A percentile compares a stretch with the other conserved stretches of the same genome.
Conservation (phyloP, 2,888 invertebrate genomes). For the Eristalis arbustorum region DNA sequence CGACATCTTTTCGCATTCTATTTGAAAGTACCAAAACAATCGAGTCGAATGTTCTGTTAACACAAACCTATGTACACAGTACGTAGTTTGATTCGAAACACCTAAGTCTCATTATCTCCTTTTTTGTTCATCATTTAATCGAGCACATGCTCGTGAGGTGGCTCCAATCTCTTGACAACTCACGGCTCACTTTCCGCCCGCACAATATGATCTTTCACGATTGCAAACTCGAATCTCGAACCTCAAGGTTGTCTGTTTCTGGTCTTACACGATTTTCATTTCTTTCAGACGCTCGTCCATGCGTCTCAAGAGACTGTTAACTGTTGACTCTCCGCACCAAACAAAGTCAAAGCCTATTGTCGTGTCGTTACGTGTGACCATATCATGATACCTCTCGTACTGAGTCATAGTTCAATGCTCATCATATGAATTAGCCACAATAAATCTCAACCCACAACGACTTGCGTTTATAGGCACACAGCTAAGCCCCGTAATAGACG, state of each 20-base stretch:
- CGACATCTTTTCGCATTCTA: too few relatives aligned
- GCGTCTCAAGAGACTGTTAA: conserved; percentile 8
- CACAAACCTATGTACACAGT: background rate
- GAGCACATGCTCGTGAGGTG: background rate
- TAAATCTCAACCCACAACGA: conserved; percentile 44
- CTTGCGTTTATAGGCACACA: conserved; percentile 18
- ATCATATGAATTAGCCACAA: conserved; percentile 27
- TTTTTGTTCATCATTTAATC: background rate
- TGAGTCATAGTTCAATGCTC: conserved; percentile 47
- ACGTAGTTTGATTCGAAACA: background rate
- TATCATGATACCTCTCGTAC: background rate
- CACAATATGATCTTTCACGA: conserved; percentile 17
- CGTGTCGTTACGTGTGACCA: conserved; percentile 15
- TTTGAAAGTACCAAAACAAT: too few relatives aligned
- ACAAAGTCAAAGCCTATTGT: conserved; percentile 17
- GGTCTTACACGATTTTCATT: conserved; percentile 2
- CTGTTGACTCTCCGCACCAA: background rate
- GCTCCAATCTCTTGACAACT: background rate
- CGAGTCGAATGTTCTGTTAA: background rate
- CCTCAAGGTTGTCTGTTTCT: conserved; percentile 22
- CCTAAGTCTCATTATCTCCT: background rate
- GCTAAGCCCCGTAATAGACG: conserved; percentile 19
- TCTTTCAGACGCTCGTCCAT: background rate
- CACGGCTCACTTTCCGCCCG: conserved; percentile 3
- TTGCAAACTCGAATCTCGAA: conserved; percentile 8